Percentiles rank a stretch among this genome's conserved stretches.
Evolutionary conservation across 2,888 invertebrate species (phyloP).

Genomic region (Villa cingulata): DNA sequence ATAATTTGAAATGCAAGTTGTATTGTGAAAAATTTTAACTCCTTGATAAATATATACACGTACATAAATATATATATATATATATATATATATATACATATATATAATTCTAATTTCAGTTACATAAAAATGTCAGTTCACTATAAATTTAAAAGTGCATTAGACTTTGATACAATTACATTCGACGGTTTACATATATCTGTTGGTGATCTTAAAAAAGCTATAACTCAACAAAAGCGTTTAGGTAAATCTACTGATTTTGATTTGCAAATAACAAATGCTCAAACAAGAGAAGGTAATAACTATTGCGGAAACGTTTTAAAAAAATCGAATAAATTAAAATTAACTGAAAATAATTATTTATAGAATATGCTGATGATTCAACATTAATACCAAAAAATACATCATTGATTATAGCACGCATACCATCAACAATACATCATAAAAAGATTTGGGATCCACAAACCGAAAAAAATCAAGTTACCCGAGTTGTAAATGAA

Average conservation of each 20-base stretch:
- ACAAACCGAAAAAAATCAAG: constrained; percentile 29
- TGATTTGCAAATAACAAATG: constrained; percentile 92
- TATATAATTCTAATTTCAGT: too few species aligned
- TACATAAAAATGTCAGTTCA: constrained; percentile 70
- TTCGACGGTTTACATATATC: constrained; percentile 96
- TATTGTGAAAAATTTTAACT: too few species aligned
- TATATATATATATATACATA: too few species aligned
- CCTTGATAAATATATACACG: too few species aligned
- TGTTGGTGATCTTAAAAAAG: constrained; percentile 85
- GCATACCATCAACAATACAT: constrained; percentile 74
- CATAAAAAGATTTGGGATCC: constrained; percentile 64
- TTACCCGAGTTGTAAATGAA: constrained; percentile 27
- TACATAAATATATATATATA: too few species aligned
- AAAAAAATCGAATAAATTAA: too few species aligned
- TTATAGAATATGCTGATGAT: constrained; percentile 78
- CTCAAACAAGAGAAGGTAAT: constrained; percentile 91
- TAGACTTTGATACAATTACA: constrained; percentile 91
- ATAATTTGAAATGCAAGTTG: too few species aligned
- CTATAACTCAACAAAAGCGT: constrained; percentile 88
- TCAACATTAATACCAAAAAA: constrained; percentile 90
- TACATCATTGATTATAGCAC: constrained; percentile 86
- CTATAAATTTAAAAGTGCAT: constrained; percentile 95
- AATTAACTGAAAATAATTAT: too few species aligned
- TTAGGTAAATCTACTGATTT: constrained; percentile 89
- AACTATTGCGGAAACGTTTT: too few species aligned